Evolutionary conservation across 53 echinoderm and acorn worm species (phyloP).

Genomic region (Hippasteria phrygiana): DNA sequence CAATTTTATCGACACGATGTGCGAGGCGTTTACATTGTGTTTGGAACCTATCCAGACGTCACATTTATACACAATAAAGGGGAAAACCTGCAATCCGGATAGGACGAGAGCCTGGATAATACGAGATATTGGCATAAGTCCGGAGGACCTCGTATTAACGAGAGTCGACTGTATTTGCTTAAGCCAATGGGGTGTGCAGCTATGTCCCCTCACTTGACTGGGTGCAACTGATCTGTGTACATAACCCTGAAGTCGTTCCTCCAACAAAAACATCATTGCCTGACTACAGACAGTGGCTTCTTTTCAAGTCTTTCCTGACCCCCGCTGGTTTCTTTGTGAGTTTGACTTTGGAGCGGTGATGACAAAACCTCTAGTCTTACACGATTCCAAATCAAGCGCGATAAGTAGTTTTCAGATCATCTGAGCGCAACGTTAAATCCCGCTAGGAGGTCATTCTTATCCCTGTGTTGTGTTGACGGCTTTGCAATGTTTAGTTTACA

Average conservation of each 20-base stretch:
- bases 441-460: not conserved
- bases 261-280: no score
- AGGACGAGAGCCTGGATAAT: no score
- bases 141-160: no score
- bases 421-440: not conserved
- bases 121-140: no score
- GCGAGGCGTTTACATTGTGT: no score
- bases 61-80: no score
- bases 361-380: not conserved
- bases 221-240: slow-evolving; percentile 34
- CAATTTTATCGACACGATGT: no score
- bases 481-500: not conserved
- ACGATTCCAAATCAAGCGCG: slow-evolving; percentile 20
- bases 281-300: not conserved
- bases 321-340: not conserved
- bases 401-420: slow-evolving; percentile 22
- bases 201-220: not conserved
- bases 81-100: no score
- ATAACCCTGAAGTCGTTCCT: no score
- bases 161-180: not conserved
- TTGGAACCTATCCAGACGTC: no score
- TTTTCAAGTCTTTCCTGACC: not conserved
- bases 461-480: not conserved
- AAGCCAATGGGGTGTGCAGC: slow-evolving; percentile 3
- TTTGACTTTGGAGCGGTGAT: not conserved